These are phyloP conservation scores for Drosophila merina DNA, from an alignment of 2,888 invertebrate species.

Conservation along the genomic window DNA sequence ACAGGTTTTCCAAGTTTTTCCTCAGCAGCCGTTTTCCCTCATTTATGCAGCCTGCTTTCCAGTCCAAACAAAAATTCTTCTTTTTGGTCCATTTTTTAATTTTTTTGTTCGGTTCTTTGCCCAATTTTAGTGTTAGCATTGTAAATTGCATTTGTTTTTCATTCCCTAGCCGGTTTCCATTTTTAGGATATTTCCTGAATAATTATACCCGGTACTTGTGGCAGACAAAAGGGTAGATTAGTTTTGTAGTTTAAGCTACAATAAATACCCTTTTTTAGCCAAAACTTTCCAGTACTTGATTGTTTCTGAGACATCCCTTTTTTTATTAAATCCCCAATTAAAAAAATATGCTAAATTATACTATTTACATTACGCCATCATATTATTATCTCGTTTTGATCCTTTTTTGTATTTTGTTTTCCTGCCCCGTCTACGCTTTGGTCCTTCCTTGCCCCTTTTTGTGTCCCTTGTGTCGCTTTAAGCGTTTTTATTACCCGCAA, in stretches of 20 bases:
- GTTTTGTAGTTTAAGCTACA: too few relatives aligned
- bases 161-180: conserved; percentile 5
- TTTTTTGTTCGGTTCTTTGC: conserved; percentile 13
- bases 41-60: conserved; percentile 49
- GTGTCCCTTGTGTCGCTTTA: conserved; percentile 43
- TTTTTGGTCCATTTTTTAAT: conserved; percentile 9
- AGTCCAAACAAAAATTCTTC: conserved; percentile 25
- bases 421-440: conserved; percentile 16
- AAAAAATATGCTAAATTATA: background rate
- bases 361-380: background rate
- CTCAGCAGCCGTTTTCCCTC: conserved; percentile 27
- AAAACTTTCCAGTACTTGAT: too few relatives aligned
- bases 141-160: conserved; percentile 64
- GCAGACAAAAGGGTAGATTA: too few relatives aligned
- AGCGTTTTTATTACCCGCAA: conserved; percentile 74
- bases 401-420: conserved; percentile 4
- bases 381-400: background rate
- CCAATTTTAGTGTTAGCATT: conserved; percentile 61
- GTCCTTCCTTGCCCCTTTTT: conserved; percentile 7
- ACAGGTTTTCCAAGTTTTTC: conserved; percentile 30
- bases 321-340: background rate
- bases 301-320: too few relatives aligned
- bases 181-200: conserved; percentile 21
- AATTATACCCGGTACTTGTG: conserved; percentile 4
- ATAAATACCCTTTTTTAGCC: too few relatives aligned